Conservation (phyloP, 2,113 vertebrate species). For the Tetrax tetrax region DNA sequence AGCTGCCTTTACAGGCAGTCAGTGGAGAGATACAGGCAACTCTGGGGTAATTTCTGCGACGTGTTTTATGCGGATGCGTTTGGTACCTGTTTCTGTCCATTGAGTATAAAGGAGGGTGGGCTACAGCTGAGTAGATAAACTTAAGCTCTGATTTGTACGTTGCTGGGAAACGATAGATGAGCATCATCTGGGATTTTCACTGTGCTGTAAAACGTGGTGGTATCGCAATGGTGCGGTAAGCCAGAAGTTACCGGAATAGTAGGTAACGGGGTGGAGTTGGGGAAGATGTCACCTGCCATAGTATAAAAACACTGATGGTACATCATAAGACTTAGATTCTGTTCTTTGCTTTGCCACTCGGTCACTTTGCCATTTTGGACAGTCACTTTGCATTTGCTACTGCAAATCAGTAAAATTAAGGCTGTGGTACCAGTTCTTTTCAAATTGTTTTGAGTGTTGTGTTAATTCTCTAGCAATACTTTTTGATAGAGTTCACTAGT, state of each 20-base stretch:
- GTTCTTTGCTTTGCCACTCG: neutral
- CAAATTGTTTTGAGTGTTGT: neutral
- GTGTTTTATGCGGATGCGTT: neutral
- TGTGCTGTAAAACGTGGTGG: neutral
- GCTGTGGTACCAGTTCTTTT: neutral
- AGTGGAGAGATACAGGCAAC: neutral
- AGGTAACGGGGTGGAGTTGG: rapidly evolving
- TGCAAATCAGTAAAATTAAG: neutral
- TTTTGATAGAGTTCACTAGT: neutral
- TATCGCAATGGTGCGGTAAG: neutral
- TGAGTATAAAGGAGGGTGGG: neutral
- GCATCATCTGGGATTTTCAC: neutral
- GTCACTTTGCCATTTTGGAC: neutral
- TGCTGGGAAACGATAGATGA: neutral
- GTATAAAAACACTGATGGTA: neutral
- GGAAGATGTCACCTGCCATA: neutral
- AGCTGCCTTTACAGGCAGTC: neutral
- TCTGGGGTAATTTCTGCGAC: neutral
- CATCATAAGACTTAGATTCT: neutral
- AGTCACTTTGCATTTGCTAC: neutral
- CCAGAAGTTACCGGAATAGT: neutral
- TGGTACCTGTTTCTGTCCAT: neutral
- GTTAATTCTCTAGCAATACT: neutral
- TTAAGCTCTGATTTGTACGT: neutral
- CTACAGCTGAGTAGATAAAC: neutral